Evolutionary conservation across 1,140 invertebrate species (phyloP).

Genomic region (Melitaea cinxia): DNA sequence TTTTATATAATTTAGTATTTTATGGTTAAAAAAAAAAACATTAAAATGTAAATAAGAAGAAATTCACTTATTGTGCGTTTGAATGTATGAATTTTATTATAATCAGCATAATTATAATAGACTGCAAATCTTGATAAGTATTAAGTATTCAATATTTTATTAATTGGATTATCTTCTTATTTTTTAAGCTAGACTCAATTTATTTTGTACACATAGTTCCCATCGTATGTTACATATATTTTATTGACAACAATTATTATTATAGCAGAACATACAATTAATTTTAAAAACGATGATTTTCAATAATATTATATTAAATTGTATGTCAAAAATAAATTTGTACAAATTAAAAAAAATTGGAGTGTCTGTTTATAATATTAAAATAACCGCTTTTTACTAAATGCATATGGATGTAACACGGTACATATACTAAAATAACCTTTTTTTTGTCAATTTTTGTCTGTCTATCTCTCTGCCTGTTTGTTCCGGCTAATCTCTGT

Average conservation of each 20-base stretch:
- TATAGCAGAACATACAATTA: conserved; percentile 2
- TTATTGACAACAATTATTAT: not conserved
- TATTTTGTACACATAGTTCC: conserved; percentile 15
- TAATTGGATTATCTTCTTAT: not conserved
- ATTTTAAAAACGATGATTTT: conserved; percentile 7
- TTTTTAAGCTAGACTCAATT: conserved; percentile 3
- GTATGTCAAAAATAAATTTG: no score
- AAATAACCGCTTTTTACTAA: no score
- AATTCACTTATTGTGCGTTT: conserved; percentile 7
- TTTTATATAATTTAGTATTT: not conserved
- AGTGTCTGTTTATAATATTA: no score
- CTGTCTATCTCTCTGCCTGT: no score
- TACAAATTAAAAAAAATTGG: no score
- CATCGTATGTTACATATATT: not conserved
- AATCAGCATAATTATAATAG: not conserved
- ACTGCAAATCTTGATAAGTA: not conserved
- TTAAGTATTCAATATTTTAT: not conserved
- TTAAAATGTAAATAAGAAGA: not conserved
- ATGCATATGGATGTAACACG: no score
- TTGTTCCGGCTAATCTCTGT: no score
- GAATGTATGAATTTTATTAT: conserved; percentile 1
- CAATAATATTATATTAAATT: no score
- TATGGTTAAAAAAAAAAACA: not conserved
- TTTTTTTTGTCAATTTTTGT: no score
- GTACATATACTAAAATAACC: no score